Evolutionary conservation across 2,113 vertebrate genomes (phyloP).

Genomic region (Plecotus auritus): DNA sequence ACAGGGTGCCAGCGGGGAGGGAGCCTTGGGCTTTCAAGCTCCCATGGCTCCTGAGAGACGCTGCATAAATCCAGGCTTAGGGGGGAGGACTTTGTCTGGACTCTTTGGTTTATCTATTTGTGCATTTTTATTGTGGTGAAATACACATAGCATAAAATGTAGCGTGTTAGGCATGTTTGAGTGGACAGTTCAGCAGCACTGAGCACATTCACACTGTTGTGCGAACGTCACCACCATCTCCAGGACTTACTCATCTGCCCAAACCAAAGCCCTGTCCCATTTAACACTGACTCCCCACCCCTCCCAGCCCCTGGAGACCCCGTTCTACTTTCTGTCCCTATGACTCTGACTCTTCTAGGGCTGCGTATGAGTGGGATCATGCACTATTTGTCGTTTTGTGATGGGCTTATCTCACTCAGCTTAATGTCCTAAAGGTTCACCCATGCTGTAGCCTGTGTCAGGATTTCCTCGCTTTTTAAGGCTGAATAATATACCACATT

Average conservation of each 20-base stretch:
- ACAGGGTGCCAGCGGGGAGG: accelerated
- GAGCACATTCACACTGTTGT: accelerated
- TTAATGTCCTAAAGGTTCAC: background rate
- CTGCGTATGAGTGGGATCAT: accelerated
- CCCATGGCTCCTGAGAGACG: background rate
- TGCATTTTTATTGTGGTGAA: background rate
- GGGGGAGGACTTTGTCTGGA: background rate
- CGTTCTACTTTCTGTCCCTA: accelerated
- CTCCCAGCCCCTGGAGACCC: too few species aligned
- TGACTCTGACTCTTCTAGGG: background rate
- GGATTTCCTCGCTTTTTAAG: background rate
- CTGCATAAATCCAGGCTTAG: background rate
- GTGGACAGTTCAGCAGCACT: accelerated
- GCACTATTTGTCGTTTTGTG: background rate
- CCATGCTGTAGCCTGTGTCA: background rate
- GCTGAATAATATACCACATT: accelerated
- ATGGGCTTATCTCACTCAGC: background rate
- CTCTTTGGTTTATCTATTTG: background rate
- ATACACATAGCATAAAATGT: background rate
- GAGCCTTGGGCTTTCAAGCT: background rate
- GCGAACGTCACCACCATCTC: accelerated
- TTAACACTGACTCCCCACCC: accelerated
- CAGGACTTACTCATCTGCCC: background rate
- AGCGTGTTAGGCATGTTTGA: accelerated
- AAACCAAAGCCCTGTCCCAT: background rate